A percentile compares a stretch with the other conserved stretches of the same genome.
phyloP scores from a whole-genome alignment of 2,888 invertebrate genomes.

The Helicoverpa assulta region DNA sequence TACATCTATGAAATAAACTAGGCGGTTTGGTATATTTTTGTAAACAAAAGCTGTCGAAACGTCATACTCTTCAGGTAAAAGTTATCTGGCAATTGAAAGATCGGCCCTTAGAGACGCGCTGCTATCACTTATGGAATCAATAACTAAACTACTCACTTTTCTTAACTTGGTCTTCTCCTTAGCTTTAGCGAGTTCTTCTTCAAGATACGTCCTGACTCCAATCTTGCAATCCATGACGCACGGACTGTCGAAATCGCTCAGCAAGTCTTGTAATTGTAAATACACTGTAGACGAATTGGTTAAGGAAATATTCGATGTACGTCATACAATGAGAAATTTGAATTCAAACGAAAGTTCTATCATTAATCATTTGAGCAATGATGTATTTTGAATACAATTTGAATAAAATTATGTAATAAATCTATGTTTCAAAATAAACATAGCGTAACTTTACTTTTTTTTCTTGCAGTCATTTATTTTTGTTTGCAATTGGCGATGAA shows the following conservation, averaged over 20 bases:
- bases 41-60: too few species aligned
- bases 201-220: slow-evolving; percentile 98
- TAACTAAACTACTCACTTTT: slow-evolving; percentile 90
- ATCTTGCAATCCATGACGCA: slow-evolving; percentile 99
- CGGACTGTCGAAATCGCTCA: slow-evolving; percentile 97
- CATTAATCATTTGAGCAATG: background rate
- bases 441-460: too few species aligned
- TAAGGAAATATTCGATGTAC: slow-evolving; percentile 71
- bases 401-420: too few species aligned
- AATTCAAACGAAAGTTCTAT: background rate
- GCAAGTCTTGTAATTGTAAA: slow-evolving; percentile 97
- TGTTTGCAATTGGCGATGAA: too few species aligned
- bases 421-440: too few species aligned
- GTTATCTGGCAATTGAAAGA: too few species aligned
- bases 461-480: too few species aligned
- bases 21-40: too few species aligned
- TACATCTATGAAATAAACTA: too few species aligned
- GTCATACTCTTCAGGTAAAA: too few species aligned
- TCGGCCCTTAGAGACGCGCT: too few species aligned
- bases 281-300: slow-evolving; percentile 89
- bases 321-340: slow-evolving; percentile 1
- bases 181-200: slow-evolving; percentile 98
- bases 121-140: background rate
- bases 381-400: too few species aligned
- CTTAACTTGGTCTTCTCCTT: slow-evolving; percentile 97